phyloP scores from a whole-genome alignment of 2,113 vertebrate species.

The Desmodus rotundus region DNA sequence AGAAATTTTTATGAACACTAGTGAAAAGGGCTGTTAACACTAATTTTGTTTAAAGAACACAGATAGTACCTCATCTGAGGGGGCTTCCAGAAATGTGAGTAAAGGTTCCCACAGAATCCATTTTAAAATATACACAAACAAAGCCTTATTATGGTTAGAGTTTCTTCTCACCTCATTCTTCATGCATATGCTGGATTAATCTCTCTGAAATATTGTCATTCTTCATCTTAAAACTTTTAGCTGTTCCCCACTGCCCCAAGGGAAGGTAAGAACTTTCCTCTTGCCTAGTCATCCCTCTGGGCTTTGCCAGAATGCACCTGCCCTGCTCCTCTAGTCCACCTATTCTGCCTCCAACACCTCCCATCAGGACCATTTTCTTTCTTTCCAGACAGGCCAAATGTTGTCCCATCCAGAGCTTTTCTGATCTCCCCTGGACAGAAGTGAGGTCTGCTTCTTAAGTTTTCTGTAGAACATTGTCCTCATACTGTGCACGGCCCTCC shows the following conservation, averaged over 20 bases:
- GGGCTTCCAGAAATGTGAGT: neutral
- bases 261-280: neutral
- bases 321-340: neutral
- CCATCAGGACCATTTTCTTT: neutral
- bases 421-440: neutral
- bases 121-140: neutral
- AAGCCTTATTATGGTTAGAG: neutral
- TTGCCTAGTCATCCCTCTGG: neutral
- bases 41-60: neutral
- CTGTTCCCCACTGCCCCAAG: neutral
- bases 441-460: neutral
- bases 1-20: neutral
- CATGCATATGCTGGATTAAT: neutral
- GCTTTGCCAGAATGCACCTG: neutral
- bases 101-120: neutral
- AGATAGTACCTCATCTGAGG: neutral
- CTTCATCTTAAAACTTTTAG: constrained; percentile 5
- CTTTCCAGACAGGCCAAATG: neutral
- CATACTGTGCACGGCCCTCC: neutral
- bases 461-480: neutral
- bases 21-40: neutral
- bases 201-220: neutral
- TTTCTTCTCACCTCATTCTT: neutral
- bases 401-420: neutral
- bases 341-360: neutral